A percentile compares a stretch with the other conserved stretches of the same genome.
phyloP scores from a whole-genome alignment of 2,113 vertebrate species.

The Etheostoma spectabile region DNA sequence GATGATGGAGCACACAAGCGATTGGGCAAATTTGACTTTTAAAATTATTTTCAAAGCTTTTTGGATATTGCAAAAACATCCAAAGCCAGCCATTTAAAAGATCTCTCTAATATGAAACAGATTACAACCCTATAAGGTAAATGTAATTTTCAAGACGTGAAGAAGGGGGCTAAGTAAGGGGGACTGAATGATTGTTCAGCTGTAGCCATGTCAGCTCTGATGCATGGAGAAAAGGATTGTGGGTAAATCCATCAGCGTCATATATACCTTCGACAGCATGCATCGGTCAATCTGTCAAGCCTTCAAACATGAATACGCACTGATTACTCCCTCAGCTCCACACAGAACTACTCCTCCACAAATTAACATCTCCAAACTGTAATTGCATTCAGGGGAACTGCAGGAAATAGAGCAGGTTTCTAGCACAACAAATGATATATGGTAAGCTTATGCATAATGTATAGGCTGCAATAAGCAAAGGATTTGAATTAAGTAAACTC shows the following conservation, averaged over 20 bases:
- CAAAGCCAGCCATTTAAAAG: conserved; percentile 19
- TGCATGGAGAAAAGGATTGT: conserved; percentile 72
- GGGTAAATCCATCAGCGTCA: conserved; percentile 80
- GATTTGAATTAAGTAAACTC: conserved; percentile 1
- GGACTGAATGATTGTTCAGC: conserved; percentile 47
- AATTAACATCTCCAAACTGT: conserved; percentile 72
- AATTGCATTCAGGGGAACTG: conserved; percentile 70
- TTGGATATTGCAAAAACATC: conserved; percentile 29
- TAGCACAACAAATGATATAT: conserved; percentile 51
- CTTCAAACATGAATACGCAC: conserved; percentile 73
- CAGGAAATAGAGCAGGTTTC: conserved; percentile 59
- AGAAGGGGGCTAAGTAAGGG: conserved; percentile 42
- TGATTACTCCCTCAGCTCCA: conserved; percentile 73
- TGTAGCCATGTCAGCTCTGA: conserved; percentile 66
- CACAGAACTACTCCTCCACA: conserved; percentile 60
- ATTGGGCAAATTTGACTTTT: conserved; percentile 8
- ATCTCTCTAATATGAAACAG: conserved; percentile 25
- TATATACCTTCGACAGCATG: conserved; percentile 68
- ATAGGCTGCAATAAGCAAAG: conserved; percentile 22
- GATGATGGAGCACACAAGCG: not conserved
- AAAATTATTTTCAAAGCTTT: conserved; percentile 23
- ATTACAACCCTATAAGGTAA: conserved; percentile 24
- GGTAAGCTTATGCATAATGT: conserved; percentile 25
- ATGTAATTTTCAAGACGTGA: conserved; percentile 35
- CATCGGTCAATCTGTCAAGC: conserved; percentile 78